Conservation (phyloP, 1,140 invertebrate genomes). For the Dufourea novaeangliae region DNA sequence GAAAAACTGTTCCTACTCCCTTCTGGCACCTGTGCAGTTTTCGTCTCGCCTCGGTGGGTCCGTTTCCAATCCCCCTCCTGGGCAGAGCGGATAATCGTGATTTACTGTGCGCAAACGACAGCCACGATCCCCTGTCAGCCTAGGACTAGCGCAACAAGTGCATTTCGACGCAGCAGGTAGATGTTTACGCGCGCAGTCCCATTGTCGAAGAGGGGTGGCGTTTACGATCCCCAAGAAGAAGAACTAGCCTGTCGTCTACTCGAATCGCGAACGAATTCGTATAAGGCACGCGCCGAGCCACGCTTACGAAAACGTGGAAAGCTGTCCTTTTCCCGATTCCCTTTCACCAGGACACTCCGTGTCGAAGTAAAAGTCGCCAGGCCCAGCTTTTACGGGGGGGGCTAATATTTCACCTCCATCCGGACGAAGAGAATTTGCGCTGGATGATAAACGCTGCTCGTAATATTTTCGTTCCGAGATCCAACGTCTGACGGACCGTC, state of each 20-base stretch:
- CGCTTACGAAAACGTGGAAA: conserved; percentile 27
- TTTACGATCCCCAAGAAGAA: background rate
- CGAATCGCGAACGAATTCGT: conserved; percentile 14
- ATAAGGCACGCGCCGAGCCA: conserved; percentile 56
- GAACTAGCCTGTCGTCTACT: background rate
- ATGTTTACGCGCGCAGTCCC: conserved; percentile 58
- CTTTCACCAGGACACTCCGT: background rate
- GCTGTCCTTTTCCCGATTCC: no score
- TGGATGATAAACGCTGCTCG: background rate
- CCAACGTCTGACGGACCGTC: background rate
- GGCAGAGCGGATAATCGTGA: conserved; percentile 58
- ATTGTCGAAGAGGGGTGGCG: conserved; percentile 32
- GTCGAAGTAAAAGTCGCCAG: background rate
- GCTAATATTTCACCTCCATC: conserved; percentile 19
- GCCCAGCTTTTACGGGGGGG: background rate
- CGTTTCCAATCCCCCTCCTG: background rate
- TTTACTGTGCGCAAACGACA: conserved; percentile 52
- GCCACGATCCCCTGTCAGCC: background rate
- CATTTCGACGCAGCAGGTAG: conserved; percentile 62
- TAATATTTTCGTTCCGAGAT: conserved; percentile 1
- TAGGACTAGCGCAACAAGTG: conserved; percentile 66
- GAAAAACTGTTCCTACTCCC: background rate
- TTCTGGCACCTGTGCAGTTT: background rate
- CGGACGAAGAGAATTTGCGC: background rate
- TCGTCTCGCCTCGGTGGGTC: background rate